phyloP scores from a whole-genome alignment of 2,888 invertebrate genomes.

The Arrhopalites spinosus region DNA sequence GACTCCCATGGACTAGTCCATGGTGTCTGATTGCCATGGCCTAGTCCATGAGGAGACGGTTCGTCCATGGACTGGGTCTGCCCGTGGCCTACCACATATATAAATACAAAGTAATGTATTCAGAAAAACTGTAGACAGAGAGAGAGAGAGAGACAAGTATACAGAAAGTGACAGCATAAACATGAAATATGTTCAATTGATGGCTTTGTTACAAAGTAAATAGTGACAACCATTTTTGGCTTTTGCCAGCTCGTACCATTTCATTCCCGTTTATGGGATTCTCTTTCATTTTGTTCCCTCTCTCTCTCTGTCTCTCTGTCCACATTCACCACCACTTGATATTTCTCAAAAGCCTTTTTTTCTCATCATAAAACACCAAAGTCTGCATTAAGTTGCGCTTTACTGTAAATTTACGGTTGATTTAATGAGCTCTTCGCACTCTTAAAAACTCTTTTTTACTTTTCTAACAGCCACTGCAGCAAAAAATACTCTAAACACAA shows the following conservation, averaged over 20 bases:
- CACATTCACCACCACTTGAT: neutral
- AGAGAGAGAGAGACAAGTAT: neutral
- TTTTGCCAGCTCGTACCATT: neutral
- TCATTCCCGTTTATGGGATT: neutral
- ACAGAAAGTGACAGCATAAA: neutral
- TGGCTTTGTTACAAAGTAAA: conserved; percentile 11
- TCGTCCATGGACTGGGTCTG: no score
- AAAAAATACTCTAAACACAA: no score
- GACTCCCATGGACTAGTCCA: no score
- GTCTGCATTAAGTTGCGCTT: neutral
- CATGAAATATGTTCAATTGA: neutral
- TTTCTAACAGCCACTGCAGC: no score
- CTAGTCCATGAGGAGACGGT: no score
- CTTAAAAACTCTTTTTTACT: no score
- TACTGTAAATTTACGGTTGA: conserved; percentile 14
- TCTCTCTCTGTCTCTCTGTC: neutral
- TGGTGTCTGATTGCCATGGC: no score
- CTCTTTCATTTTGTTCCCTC: neutral
- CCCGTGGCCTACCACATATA: neutral
- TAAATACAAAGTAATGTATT: no score
- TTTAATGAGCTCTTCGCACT: conserved; percentile 18
- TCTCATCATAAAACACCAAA: conserved; percentile 7
- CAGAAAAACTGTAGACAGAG: neutral
- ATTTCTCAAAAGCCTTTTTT: neutral
- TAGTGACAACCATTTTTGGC: conserved; percentile 13